Evolutionary conservation across 64 coral and sea anemone species (phyloP).

Genomic region (Montipora foliosa): DNA sequence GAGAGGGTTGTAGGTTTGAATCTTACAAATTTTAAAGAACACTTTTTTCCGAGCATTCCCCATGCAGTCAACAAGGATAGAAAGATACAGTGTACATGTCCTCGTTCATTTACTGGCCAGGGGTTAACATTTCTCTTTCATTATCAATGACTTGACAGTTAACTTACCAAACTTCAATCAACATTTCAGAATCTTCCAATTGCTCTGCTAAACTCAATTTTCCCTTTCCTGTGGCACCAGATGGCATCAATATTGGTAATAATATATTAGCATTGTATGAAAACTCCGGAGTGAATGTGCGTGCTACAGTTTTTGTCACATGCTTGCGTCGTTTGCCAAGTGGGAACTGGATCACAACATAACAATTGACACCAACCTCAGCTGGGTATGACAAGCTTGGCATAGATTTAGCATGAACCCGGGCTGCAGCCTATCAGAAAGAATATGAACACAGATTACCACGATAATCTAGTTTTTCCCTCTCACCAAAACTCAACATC

Average conservation of each 20-base stretch:
- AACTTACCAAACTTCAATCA: constrained; percentile 98
- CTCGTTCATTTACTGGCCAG: too few relatives aligned
- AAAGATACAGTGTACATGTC: too few relatives aligned
- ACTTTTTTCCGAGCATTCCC: too few relatives aligned
- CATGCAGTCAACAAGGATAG: too few relatives aligned
- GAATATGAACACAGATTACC: neutral
- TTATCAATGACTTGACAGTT: neutral
- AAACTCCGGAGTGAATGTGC: constrained; percentile 93
- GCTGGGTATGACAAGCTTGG: constrained; percentile 81
- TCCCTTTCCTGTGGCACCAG: constrained; percentile 31
- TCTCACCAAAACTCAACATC: too few relatives aligned
- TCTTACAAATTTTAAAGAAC: too few relatives aligned
- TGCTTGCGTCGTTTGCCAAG: constrained; percentile 69
- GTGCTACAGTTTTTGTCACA: constrained; percentile 85
- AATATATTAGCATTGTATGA: constrained; percentile 73
- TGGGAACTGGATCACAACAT: constrained; percentile 84
- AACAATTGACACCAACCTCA: constrained; percentile 93
- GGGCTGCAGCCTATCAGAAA: constrained; percentile 71
- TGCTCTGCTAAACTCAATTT: constrained; percentile 82
- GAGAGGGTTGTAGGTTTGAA: too few relatives aligned
- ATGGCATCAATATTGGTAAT: constrained; percentile 59
- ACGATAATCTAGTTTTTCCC: too few relatives aligned
- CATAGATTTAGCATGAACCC: constrained; percentile 28
- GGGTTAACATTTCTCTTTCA: too few relatives aligned
- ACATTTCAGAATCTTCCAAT: constrained; percentile 83